Evolutionary conservation across 2,797 vertebrate species (phyloP), one percentile per base, ranked within the genome.

Genomic region (Micromesistius poutassou): DNA sequence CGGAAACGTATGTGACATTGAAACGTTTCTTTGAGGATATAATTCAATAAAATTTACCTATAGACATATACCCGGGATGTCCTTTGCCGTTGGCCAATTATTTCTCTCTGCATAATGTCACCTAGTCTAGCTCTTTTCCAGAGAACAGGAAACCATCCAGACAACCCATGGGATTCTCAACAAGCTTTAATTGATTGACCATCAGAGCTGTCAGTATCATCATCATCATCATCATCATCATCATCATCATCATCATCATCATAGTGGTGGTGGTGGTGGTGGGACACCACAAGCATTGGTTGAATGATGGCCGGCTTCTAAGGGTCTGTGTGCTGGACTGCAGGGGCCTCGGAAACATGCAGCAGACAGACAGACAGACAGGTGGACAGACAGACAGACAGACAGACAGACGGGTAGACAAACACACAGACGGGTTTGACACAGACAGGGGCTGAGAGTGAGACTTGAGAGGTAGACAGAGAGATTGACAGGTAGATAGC

Each of bases 311-410:
- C 86, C 86, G 82, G 82, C 86, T 90, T 86, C 86, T 85, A 83
- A 82, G 78, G 79, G 84, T 84, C 89, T 86, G 88, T 81, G 83
- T 84, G 87, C 86, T 81, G 88, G 84, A 88, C 90, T 90, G 87
- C 89, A 90, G 81, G 79, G 88, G 87, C 84, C 89, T 88, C 88
- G 40, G 74, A 84, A 81, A 88, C 91, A 92, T 92, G 91, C 91
- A 91, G 88, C 86, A 88, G 86, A 88, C 82, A 81, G 81, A 83
- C 81, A 85, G 81, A 78, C 77, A 80, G 76, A 74, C 19, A 36
- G 76, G 40, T 4, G 38, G 25, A 74, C 79, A 84, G 80, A 78
- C 76, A 80, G 76, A 77, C n/a, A 40, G 76, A 42, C 3, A 40
- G 22, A 77, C 38, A 79, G 76, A 71, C 31, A 78, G 76, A 78